Percentiles rank a stretch among this genome's conserved stretches.
phyloP scores from a whole-genome alignment of 2,888 invertebrate genomes.

The Aphidius colemani region DNA sequence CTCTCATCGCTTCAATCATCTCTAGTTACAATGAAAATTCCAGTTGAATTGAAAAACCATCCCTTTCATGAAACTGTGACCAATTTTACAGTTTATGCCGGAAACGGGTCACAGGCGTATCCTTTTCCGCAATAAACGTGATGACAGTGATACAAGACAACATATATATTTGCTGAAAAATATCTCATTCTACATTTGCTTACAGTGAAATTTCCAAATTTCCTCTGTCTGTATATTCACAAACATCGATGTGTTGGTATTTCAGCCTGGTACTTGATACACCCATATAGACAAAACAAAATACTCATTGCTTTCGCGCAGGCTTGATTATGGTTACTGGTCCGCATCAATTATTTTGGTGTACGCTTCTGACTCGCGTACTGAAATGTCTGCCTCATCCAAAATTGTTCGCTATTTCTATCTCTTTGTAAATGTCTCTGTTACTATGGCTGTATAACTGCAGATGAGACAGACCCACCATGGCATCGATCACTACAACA shows the following conservation, averaged over 20 bases:
- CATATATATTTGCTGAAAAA: not conserved
- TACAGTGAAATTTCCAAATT: no score
- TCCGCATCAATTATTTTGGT: slow-evolving; percentile 37
- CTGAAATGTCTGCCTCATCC: slow-evolving; percentile 28
- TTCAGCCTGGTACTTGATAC: not conserved
- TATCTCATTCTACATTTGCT: no score
- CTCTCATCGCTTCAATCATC: no score
- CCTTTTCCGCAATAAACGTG: not conserved
- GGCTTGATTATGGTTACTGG: slow-evolving; percentile 30
- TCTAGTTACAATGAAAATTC: no score
- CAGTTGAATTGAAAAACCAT: no score
- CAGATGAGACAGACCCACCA: slow-evolving; percentile 10
- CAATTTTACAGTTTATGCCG: no score
- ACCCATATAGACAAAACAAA: not conserved
- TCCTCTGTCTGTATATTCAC: not conserved
- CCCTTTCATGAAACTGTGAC: no score
- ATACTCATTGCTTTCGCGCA: slow-evolving; percentile 14
- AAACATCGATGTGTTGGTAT: no score
- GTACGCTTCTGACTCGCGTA: slow-evolving; percentile 35
- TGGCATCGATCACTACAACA: slow-evolving; percentile 22
- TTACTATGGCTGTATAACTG: not conserved
- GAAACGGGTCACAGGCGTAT: no score
- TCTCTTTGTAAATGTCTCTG: not conserved
- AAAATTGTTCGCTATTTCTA: slow-evolving; percentile 12
- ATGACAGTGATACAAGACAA: slow-evolving; percentile 10